Percentiles rank a stretch among this genome's conserved stretches.
phyloP scores from a whole-genome alignment of 2,113 vertebrate species.

The Pangasianodon gigas region DNA sequence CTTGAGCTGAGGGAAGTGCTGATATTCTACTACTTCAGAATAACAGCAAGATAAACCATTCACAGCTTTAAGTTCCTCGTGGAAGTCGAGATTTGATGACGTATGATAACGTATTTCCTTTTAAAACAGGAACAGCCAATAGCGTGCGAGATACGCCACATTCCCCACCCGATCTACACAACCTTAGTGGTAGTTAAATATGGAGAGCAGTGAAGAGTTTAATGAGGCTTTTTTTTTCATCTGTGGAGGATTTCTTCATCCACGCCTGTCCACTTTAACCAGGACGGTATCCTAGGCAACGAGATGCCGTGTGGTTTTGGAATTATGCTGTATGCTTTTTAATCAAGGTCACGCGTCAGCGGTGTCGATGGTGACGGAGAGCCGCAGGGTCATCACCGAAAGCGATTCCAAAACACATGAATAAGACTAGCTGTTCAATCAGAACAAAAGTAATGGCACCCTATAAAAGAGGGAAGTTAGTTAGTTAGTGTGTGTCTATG shows the following conservation, averaged over 20 bases:
- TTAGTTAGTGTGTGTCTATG: background rate
- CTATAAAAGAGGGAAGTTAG: background rate
- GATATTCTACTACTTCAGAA: background rate
- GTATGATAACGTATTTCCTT: background rate
- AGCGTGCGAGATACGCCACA: background rate
- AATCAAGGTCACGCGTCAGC: background rate
- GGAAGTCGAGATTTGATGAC: background rate
- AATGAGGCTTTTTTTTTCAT: background rate
- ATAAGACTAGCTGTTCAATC: background rate
- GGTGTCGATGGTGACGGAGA: background rate
- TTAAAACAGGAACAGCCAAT: background rate
- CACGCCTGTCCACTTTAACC: background rate
- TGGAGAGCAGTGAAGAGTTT: background rate
- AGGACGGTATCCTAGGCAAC: background rate
- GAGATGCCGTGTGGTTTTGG: background rate
- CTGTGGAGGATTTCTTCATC: background rate
- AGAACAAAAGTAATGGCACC: background rate
- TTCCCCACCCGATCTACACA: background rate
- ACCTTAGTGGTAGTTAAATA: background rate
- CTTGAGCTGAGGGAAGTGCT: background rate
- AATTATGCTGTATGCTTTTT: background rate
- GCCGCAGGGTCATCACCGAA: background rate
- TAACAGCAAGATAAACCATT: background rate
- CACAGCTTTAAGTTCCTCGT: background rate
- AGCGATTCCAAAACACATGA: too few relatives aligned